Base-by-base conservation (phyloP, 1,140 invertebrate species). In the Temnothorax curvispinosus region DNA sequence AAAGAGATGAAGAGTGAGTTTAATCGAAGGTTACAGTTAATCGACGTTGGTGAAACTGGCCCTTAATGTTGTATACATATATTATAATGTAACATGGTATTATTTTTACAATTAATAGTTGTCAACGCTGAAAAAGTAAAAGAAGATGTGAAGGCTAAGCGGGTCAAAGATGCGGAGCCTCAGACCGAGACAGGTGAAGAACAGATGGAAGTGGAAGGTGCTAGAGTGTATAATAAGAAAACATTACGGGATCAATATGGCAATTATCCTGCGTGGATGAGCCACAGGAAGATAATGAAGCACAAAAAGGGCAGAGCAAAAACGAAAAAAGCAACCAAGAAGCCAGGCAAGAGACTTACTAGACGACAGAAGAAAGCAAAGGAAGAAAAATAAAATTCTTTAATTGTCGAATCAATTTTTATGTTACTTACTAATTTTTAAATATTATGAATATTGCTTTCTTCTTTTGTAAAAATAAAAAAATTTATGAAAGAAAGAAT, bases 251-350 rank as follows among this genome's bases (percentile, higher is more conserved):
- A 97, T 94, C 96, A 97, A 87, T 94, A 95, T 92, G 97, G 97
- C 32, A 96, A 96, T 81, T 97, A 97, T 92, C 97, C 97, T 13
- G 90, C 95, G 13, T 97, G 96, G 97, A 96, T 97, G 94, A 96
- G 95, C 72, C 95, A 93, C 67, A 93, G 96, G 88, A 96, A 96
- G 91, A 96, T 96, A 41, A 87, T 91, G 2, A 96, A 96, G 88
- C 94, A 95, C 71, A 96, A 96, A 77, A 96, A 96, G 72, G 94
- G 94, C 2, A 92, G 94, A 86, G 92, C 93, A 58, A 95, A 94
- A 71, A 78, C 94, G 86, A 90, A 95, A 88, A 94, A 96, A 94
- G 92, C 94, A 88, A 92, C 90, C 52, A 87, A 91, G 95, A 93
- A 32, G 1, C 86, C 94, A 92, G 94, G 93, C 50, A 96, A 95